Base-by-base conservation (phyloP, 35 echinoderm and acorn worm genomes). In the Hemicentrotus pulcherrimus region DNA sequence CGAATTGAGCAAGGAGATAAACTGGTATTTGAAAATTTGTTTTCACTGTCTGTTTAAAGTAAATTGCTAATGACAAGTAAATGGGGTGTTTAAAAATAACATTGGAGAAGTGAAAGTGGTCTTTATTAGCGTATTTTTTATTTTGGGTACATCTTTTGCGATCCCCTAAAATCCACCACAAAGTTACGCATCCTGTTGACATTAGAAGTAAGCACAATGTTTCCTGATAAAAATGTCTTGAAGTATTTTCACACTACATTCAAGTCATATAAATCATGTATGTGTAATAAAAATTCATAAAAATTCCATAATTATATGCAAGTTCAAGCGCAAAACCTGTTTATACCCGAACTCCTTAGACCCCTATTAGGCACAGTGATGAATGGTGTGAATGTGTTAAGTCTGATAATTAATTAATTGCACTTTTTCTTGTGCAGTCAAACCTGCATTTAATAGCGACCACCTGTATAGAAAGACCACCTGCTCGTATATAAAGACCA, bases 181-280 rank as follows among this genome's bases (percentile, higher is more conserved):
- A 78, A 78, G 65, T 28, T 78, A 78, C 0, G n/a, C 65, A 78
- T 78, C 65, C 65, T 78, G 65, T 78, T 78, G 18, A 78, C 65
- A 78, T 78, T 78, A 78, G n/a, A 70, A 70, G 6, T 7, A 78
- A 28, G 18, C 65, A 78, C 19, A 78, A 78, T 78, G 28, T 78
- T 78, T n/a, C 65, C 65, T 78, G 65, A 71, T 71, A 71, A 71
- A 50, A 71, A 71, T 71, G 18, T 71, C 61, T 71, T 71, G 61
- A 24, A 28, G 4, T 71, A 28, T 78, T 28, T 28, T 78, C 22
- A 78, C 65, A 78, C 11, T 16, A 59, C 22, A 3, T 6, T n/a
- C 9, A 28, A 78, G 4, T 12, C 10, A 55, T 55, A 10, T 55
- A 41, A 41, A 41, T 41, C 35, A 0, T 41, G 35, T 41, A 41